Conservation (phyloP, 1,140 invertebrate species). For the Mizuhopecten yessoensis region DNA sequence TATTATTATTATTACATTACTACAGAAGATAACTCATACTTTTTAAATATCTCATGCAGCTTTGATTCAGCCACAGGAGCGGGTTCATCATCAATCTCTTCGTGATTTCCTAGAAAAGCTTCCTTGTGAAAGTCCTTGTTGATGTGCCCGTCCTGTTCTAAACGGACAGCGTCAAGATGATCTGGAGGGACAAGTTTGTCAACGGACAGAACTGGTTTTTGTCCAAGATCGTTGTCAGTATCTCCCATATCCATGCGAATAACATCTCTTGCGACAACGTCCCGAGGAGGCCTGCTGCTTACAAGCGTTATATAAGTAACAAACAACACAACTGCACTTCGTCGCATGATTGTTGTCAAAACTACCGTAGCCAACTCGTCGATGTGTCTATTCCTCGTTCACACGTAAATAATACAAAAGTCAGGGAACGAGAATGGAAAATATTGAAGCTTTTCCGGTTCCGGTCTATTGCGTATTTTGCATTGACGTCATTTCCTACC, state of each 20-base stretch:
- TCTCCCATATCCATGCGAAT: constrained; percentile 50
- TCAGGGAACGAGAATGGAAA: background rate
- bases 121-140: constrained; percentile 82
- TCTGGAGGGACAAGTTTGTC: constrained; percentile 79
- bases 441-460: too few species aligned
- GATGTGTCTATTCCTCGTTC: too few species aligned
- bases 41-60: constrained; percentile 78
- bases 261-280: constrained; percentile 49
- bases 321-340: background rate
- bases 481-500: too few species aligned
- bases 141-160: constrained; percentile 83
- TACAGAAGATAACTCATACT: constrained; percentile 71
- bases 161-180: constrained; percentile 80
- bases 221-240: background rate
- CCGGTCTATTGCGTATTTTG: too few species aligned
- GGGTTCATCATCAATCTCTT: constrained; percentile 77
- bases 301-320: background rate
- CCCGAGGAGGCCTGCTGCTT: background rate
- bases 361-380: background rate
- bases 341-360: background rate
- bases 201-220: constrained; percentile 53
- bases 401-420: too few species aligned
- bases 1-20: too few species aligned
- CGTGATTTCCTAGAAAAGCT: constrained; percentile 81
- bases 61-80: constrained; percentile 72